These are phyloP conservation scores for Halcyon badia DNA, from an alignment of 2,797 vertebrate species.

Conservation along the genomic window DNA sequence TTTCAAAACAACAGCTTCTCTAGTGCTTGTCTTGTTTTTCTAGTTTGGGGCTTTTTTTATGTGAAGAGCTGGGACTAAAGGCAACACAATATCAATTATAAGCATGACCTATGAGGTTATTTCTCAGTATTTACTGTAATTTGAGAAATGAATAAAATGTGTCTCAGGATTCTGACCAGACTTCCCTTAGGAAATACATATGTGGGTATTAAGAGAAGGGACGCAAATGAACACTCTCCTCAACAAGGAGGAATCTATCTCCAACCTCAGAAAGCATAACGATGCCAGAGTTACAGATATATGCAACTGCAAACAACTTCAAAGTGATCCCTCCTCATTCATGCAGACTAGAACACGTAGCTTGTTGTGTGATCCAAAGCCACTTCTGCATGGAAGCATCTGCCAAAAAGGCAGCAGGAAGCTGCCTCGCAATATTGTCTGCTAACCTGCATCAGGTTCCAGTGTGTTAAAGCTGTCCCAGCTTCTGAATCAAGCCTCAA, in stretches of 20 bases:
- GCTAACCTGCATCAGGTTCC: background rate
- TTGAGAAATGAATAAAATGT: slow-evolving; percentile 42
- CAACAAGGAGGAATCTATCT: slow-evolving; percentile 33
- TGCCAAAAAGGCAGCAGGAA: background rate
- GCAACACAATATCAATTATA: background rate
- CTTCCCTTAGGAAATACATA: background rate
- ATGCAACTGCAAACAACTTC: background rate
- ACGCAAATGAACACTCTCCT: background rate
- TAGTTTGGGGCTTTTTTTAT: background rate
- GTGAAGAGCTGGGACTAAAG: background rate
- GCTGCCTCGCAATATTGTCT: fast-evolving
- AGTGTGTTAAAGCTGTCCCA: background rate
- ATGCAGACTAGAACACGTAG: background rate
- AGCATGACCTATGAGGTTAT: background rate
- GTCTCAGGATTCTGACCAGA: slow-evolving; percentile 1
- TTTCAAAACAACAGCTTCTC: background rate
- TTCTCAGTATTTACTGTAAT: slow-evolving; percentile 50
- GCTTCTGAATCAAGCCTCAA: background rate
- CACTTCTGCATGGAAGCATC: background rate
- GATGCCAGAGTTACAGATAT: background rate
- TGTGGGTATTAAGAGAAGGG: background rate
- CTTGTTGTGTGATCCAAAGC: background rate
- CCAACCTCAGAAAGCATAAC: slow-evolving; percentile 2
- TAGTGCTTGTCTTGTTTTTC: background rate
- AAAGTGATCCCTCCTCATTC: background rate